Evolutionary conservation across 1,140 invertebrate species (phyloP).

Genomic region (Dermatophagoides farinae): DNA sequence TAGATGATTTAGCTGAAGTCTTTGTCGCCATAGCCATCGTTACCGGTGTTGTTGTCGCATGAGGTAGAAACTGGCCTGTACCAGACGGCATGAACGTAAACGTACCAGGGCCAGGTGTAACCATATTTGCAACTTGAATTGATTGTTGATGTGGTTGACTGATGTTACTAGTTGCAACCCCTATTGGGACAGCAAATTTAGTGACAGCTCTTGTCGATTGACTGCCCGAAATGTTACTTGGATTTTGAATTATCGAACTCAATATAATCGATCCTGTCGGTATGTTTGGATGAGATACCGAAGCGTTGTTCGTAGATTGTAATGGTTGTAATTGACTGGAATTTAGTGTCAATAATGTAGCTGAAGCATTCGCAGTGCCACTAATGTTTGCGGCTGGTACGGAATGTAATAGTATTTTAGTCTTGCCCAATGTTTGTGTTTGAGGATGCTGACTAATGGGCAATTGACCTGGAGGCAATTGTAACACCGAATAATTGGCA

Average conservation of each 20-base stretch:
- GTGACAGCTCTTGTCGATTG: neutral
- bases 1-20: neutral
- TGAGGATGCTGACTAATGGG: too few species aligned
- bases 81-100: too few species aligned
- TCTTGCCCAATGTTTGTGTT: neutral
- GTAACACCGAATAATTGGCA: too few species aligned
- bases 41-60: neutral
- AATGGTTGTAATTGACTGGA: neutral
- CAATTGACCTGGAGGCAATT: too few species aligned
- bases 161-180: slow-evolving; percentile 2
- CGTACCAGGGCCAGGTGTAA: neutral
- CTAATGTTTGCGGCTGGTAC: neutral
- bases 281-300: neutral
- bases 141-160: too few species aligned
- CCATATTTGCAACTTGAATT: neutral
- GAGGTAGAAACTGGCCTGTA: too few species aligned
- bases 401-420: neutral
- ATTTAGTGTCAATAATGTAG: neutral
- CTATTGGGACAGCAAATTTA: slow-evolving; percentile 3
- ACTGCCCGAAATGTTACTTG: neutral
- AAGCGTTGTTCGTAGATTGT: neutral
- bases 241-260: neutral
- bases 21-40: neutral
- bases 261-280: neutral
- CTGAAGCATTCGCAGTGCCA: neutral